These are phyloP conservation scores for Pseudachorutes palmiensis DNA, from an alignment of 1,140 invertebrate genomes.

Conservation along the genomic window DNA sequence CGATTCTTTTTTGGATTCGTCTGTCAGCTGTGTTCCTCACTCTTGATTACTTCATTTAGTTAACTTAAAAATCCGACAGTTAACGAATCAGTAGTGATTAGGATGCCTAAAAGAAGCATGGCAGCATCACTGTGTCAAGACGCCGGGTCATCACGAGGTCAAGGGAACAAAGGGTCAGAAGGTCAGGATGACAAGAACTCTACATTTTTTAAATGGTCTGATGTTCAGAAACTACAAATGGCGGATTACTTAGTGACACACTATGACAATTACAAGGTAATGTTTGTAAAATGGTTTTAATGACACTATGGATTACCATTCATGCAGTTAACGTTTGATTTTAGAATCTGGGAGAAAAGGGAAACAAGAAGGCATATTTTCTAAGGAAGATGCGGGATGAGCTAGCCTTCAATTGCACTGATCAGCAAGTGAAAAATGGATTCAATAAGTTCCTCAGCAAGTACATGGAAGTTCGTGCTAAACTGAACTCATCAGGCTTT, in stretches of 20 bases:
- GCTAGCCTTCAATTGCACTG: not conserved
- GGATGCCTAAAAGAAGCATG: too few species aligned
- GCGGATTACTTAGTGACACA: not conserved
- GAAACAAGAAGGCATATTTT: not conserved
- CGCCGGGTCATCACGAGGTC: too few species aligned
- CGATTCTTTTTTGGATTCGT: too few species aligned
- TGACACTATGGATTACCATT: not conserved
- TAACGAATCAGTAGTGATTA: too few species aligned
- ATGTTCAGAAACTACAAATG: not conserved
- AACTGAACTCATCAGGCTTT: slow-evolving; percentile 20
- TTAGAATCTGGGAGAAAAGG: not conserved
- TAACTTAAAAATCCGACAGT: too few species aligned
- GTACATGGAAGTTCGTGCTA: slow-evolving; percentile 12
- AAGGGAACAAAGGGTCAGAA: too few species aligned
- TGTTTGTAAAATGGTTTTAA: not conserved
- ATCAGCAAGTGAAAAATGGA: slow-evolving; percentile 23
- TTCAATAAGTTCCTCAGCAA: slow-evolving; percentile 12
- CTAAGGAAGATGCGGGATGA: not conserved
- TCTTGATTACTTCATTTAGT: too few species aligned
- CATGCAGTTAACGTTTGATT: not conserved
- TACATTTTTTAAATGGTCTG: not conserved
- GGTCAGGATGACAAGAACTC: too few species aligned
- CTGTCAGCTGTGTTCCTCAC: too few species aligned
- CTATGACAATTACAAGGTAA: not conserved
- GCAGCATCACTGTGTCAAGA: too few species aligned